Percentiles rank a stretch among this genome's conserved stretches.
Conservation (phyloP, 1,140 invertebrate genomes). For the Teleopsis dalmanni region DNA sequence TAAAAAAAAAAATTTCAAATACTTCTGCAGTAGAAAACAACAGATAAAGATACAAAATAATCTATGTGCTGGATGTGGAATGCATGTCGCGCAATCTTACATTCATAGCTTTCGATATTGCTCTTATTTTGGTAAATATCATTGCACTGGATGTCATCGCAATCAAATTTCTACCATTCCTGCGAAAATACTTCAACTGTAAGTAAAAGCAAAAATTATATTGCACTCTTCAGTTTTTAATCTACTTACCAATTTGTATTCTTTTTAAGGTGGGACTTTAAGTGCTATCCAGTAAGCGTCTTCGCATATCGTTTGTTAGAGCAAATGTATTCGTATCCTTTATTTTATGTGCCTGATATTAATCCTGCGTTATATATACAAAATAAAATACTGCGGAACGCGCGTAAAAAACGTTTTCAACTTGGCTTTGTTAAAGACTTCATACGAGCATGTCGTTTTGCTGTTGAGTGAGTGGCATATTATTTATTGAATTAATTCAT, state of each 20-base stretch:
- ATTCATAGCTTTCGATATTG: slow-evolving; percentile 71
- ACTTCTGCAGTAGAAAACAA: not conserved
- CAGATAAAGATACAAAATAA: slow-evolving; percentile 72
- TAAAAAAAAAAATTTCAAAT: not conserved
- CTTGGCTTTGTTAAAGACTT: slow-evolving; percentile 64
- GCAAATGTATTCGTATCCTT: slow-evolving; percentile 68
- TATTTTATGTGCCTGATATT: slow-evolving; percentile 67
- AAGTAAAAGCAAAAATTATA: slow-evolving; percentile 47
- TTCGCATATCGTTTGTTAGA: slow-evolving; percentile 72
- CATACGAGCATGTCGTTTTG: slow-evolving; percentile 57
- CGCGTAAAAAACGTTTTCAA: slow-evolving; percentile 55
- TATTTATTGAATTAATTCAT: slow-evolving; percentile 4
- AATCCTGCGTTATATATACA: slow-evolving; percentile 61
- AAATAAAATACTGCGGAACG: slow-evolving; percentile 54
- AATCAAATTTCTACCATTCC: slow-evolving; percentile 71
- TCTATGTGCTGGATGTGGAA: slow-evolving; percentile 79
- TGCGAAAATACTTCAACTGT: slow-evolving; percentile 65
- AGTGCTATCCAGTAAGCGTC: slow-evolving; percentile 65
- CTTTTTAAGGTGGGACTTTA: slow-evolving; percentile 45
- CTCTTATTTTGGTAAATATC: slow-evolving; percentile 78
- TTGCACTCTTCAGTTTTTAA: not conserved
- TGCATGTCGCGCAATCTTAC: slow-evolving; percentile 65
- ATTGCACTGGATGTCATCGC: slow-evolving; percentile 82
- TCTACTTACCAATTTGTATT: slow-evolving; percentile 1
- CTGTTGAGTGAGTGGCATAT: slow-evolving; percentile 47